Conservation (phyloP, 2,888 invertebrate genomes). For the Venustoraphidia nigricollis region DNA sequence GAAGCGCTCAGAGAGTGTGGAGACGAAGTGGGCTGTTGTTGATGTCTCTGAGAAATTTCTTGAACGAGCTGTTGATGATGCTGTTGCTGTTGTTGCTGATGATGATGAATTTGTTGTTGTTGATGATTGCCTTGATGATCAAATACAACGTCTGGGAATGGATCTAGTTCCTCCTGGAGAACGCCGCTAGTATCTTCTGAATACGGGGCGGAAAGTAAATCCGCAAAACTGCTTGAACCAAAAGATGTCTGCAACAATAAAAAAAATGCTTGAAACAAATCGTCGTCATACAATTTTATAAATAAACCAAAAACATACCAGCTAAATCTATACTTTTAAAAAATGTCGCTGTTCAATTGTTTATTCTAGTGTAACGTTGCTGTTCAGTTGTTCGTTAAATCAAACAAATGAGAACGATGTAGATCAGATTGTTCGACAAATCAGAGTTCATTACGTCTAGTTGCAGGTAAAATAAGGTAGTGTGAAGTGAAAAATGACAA, state of each 20-base stretch:
- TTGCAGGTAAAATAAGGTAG: conserved; percentile 7
- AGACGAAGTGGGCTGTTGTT: conserved; percentile 13
- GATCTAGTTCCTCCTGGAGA: conserved; percentile 56
- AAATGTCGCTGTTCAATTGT: too few relatives aligned
- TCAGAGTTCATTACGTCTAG: conserved; percentile 6
- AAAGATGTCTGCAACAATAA: conserved; percentile 54
- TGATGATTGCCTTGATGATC: conserved; percentile 13
- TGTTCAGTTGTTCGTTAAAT: too few relatives aligned
- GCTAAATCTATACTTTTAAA: too few relatives aligned
- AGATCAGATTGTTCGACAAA: too few relatives aligned
- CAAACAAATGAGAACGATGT: too few relatives aligned
- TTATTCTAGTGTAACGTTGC: too few relatives aligned
- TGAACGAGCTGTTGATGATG: conserved; percentile 21
- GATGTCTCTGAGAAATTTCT: conserved; percentile 11
- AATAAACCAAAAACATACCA: too few relatives aligned
- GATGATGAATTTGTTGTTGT: conserved; percentile 17
- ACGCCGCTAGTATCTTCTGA: conserved; percentile 55
- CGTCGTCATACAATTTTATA: too few relatives aligned
- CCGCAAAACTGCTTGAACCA: conserved; percentile 62
- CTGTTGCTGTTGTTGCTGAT: conserved; percentile 21
- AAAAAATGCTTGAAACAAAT: neutral
- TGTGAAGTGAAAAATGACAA: conserved; percentile 4
- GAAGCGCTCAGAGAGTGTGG: conserved; percentile 8
- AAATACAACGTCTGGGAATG: conserved; percentile 50
- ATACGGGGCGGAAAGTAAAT: conserved; percentile 58